These are phyloP conservation scores for Diploscapter pachys DNA, from an alignment of 1,140 invertebrate species.

Conservation along the genomic window DNA sequence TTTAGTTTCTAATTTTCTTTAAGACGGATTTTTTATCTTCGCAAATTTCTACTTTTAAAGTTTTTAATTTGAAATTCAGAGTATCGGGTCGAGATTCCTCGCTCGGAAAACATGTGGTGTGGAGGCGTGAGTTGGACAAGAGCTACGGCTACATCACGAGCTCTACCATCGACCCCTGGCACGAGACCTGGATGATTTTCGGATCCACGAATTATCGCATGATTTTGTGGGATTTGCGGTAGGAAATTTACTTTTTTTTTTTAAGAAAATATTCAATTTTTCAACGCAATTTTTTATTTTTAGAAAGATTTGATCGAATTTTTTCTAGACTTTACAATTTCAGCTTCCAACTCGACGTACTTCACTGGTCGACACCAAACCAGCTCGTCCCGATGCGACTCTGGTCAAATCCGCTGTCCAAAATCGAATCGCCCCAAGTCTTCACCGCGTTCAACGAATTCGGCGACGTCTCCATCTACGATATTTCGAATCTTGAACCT, in stretches of 20 bases:
- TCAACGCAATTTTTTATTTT: too few species aligned
- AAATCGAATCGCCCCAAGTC: neutral
- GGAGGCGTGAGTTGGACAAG: constrained; percentile 18
- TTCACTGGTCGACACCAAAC: too few species aligned
- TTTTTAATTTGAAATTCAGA: neutral
- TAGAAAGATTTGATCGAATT: too few species aligned
- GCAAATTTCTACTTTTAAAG: neutral
- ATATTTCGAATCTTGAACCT: neutral
- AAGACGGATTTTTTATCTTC: neutral
- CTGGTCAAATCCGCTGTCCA: too few species aligned
- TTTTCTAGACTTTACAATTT: too few species aligned
- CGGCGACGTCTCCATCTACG: constrained; percentile 16
- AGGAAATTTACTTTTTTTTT: too few species aligned
- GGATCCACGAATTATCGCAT: constrained; percentile 5
- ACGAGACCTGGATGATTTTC: constrained; percentile 24
- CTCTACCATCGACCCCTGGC: constrained; percentile 26
- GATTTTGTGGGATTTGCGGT: constrained; percentile 15
- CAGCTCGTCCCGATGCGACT: too few species aligned
- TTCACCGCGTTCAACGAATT: neutral
- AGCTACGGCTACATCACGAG: constrained; percentile 16
- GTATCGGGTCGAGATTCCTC: constrained; percentile 10
- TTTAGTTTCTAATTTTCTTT: neutral
- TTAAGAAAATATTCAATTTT: too few species aligned
- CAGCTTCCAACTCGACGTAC: too few species aligned
- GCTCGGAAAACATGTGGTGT: constrained; percentile 16